phyloP scores from a whole-genome alignment of 2,113 vertebrate genomes.

The Bos indicus region DNA sequence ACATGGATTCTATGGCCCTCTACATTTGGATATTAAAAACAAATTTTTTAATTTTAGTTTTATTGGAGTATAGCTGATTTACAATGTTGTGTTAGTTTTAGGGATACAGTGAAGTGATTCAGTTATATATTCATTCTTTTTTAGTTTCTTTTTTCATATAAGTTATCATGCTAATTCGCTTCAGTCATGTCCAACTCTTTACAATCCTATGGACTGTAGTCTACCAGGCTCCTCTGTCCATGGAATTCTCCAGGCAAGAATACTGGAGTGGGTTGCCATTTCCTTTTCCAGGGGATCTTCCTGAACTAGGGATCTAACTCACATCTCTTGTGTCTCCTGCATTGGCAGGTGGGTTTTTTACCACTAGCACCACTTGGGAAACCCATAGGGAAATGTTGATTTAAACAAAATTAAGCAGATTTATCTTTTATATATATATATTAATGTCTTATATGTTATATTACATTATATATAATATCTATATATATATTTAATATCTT shows the following conservation, averaged over 20 bases:
- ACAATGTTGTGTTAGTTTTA: not conserved
- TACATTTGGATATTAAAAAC: not conserved
- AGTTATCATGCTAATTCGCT: not conserved
- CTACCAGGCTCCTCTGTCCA: not conserved
- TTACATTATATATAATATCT: not conserved
- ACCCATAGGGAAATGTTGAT: not conserved
- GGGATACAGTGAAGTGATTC: not conserved
- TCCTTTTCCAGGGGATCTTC: not conserved
- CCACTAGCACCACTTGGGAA: not conserved
- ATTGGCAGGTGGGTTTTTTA: not conserved
- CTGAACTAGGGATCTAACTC: not conserved
- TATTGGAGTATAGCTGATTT: not conserved
- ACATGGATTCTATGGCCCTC: not conserved
- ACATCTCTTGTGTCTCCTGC: not conserved
- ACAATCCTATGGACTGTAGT: not conserved
- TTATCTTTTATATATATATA: not conserved
- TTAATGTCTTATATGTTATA: not conserved
- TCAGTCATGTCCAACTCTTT: not conserved
- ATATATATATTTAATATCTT: not conserved
- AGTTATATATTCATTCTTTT: not conserved
- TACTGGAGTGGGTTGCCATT: not conserved
- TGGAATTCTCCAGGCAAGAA: not conserved
- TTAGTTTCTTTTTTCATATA: not conserved
- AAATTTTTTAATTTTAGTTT: not conserved
- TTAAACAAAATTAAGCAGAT: not conserved